These are phyloP conservation scores for Drosophila saltans DNA, from an alignment of 1,140 invertebrate species.

Conservation along the genomic window DNA sequence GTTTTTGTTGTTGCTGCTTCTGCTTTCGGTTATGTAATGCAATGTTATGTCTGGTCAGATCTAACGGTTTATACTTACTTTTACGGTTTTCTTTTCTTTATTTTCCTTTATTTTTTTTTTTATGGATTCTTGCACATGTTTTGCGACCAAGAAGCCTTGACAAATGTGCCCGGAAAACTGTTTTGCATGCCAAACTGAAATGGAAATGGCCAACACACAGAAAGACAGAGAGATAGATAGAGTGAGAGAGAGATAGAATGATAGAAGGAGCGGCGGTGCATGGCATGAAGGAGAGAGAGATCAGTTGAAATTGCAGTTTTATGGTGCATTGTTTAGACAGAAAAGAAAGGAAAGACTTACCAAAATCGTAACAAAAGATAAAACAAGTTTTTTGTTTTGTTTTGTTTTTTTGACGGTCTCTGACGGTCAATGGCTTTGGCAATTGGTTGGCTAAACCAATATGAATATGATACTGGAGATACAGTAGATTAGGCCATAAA, in stretches of 20 bases:
- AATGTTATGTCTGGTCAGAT: slow-evolving; percentile 14
- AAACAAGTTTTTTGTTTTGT: slow-evolving; percentile 55
- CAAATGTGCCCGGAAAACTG: slow-evolving; percentile 74
- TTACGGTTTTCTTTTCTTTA: slow-evolving; percentile 18
- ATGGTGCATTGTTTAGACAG: slow-evolving; percentile 65
- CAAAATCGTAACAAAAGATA: slow-evolving; percentile 55
- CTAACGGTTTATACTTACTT: slow-evolving; percentile 37
- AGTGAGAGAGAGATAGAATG: slow-evolving; percentile 45
- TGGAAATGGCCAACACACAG: slow-evolving; percentile 29
- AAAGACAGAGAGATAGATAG: background rate
- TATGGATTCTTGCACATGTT: slow-evolving; percentile 47
- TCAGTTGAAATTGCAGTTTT: slow-evolving; percentile 51
- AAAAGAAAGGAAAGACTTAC: slow-evolving; percentile 38
- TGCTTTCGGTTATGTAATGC: slow-evolving; percentile 33
- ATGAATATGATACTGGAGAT: background rate
- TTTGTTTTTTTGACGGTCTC: slow-evolving; percentile 53
- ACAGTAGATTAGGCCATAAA: background rate
- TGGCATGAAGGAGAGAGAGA: slow-evolving; percentile 27
- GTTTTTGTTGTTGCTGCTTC: slow-evolving; percentile 34
- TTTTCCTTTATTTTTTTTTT: background rate
- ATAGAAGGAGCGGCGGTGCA: slow-evolving; percentile 35
- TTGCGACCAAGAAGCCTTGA: slow-evolving; percentile 62
- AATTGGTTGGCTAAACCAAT: background rate
- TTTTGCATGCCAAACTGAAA: slow-evolving; percentile 44
- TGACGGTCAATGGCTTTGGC: slow-evolving; percentile 40